A percentile compares a stretch with the other conserved stretches of the same genome.
These are phyloP conservation scores for Rissa tridactyla DNA, from an alignment of 2,113 vertebrate genomes.

Conservation along the genomic window DNA sequence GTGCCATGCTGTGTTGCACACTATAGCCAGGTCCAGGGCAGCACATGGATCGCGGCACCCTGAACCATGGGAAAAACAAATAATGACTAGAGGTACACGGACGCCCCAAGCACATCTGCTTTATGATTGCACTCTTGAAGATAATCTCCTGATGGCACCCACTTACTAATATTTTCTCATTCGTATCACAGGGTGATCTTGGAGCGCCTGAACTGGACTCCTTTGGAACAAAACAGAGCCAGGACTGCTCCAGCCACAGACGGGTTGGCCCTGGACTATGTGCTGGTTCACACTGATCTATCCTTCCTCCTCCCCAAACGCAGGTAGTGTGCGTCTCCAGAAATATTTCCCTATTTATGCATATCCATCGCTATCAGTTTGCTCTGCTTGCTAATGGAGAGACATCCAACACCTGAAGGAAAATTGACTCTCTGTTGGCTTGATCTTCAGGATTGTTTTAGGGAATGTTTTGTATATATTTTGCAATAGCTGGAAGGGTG, in stretches of 20 bases:
- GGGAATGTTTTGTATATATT: not conserved
- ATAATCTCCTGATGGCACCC: not conserved
- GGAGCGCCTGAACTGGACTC: not conserved
- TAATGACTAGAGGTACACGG: not conserved
- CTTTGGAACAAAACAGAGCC: not conserved
- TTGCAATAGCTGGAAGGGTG: not conserved
- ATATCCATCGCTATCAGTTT: not conserved
- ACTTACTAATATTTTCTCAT: not conserved
- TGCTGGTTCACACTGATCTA: not conserved
- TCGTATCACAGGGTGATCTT: not conserved
- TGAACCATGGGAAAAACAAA: not conserved
- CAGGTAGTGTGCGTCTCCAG: not conserved
- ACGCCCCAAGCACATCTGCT: not conserved
- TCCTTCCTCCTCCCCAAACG: not conserved
- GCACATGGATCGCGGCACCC: not conserved
- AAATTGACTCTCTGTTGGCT: not conserved
- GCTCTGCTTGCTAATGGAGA: not conserved
- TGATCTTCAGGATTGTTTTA: not conserved
- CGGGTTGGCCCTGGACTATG: not conserved
- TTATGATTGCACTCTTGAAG: not conserved
- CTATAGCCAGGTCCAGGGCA: not conserved
- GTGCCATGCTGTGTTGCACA: not conserved
- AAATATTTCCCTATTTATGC: not conserved
- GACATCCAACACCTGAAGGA: not conserved
- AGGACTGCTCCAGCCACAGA: not conserved